Base-by-base conservation (phyloP, 2,797 vertebrate species). In the Lerista edwardsae region DNA sequence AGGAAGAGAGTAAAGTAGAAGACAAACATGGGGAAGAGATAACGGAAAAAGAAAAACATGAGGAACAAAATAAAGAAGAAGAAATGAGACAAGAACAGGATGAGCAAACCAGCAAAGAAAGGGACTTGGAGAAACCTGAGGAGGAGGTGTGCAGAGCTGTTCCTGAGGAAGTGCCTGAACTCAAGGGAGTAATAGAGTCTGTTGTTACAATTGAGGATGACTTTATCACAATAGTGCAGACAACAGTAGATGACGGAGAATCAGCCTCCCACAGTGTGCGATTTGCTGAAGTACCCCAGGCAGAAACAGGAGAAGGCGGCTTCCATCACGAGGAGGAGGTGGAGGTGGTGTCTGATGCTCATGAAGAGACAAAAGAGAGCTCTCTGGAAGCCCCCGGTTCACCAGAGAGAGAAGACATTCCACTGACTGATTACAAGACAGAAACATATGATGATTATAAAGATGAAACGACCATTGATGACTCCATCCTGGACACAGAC, bases 381-480 rank as follows among this genome's bases (percentile, higher is more conserved):
- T 96, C 95, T 62, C 96, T 93, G 19, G 96, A 96, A 78, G 95
- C 94, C 79, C 96, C 96, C 6, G 95, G 94, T 59, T 97, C 97
- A 19, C 97, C 97, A 0, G 95, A 96, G 85, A 97, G 95, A 91
- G 97, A 97, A 90, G 95, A 95, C 82, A 91, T 97, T 36, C 95
- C 93, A 1, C 96, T 97, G 85, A 98, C 97, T 0, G 97, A 99
- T 87, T 97, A 93, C 62, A 97, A 94, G 71, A 98, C 97, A 8
- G 98, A 98, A 93, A 98, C 97, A 44, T 96, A 95, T 4, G 98
- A 99, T 4, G 96, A 98, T 92, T 96, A 96, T 93, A 97, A 96
- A 95, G 99, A 99, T 59, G 99, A 99, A 95, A 99, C 98, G 85
- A 99, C 98, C 51, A 98, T 99, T 3, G 99, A 99, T 36, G 99